phyloP scores from a whole-genome alignment of 2,888 invertebrate genomes.

The Merodon equestris region DNA sequence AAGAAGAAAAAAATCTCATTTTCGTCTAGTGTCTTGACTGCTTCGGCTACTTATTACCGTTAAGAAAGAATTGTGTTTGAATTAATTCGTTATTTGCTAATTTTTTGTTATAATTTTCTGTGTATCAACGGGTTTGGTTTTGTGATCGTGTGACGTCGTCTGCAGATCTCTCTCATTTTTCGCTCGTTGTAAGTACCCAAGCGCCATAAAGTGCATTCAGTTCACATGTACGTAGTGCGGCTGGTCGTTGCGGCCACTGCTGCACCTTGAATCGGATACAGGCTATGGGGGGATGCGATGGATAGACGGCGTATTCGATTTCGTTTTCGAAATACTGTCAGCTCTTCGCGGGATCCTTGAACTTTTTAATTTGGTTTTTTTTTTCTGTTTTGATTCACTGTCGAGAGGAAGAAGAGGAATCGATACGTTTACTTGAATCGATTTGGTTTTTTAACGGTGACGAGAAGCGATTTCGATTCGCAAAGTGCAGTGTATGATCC shows the following conservation, averaged over 20 bases:
- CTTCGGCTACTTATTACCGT: slow-evolving; percentile 23
- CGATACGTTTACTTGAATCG: slow-evolving; percentile 23
- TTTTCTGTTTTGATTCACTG: slow-evolving; percentile 38
- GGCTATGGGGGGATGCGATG: too few relatives aligned
- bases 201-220: slow-evolving; percentile 21
- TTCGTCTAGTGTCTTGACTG: slow-evolving; percentile 14
- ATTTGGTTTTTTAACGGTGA: slow-evolving; percentile 31
- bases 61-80: slow-evolving; percentile 19
- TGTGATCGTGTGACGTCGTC: too few relatives aligned
- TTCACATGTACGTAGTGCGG: too few relatives aligned
- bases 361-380: slow-evolving; percentile 42
- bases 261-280: too few relatives aligned
- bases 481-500: slow-evolving; percentile 22
- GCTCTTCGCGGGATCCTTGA: slow-evolving; percentile 59
- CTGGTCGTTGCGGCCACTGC: too few relatives aligned
- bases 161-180: neutral
- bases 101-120: too few relatives aligned
- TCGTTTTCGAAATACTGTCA: slow-evolving; percentile 10
- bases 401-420: neutral
- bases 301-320: slow-evolving; percentile 6
- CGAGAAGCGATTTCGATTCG: slow-evolving; percentile 23
- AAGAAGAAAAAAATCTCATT: neutral
- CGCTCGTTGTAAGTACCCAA: slow-evolving; percentile 42
- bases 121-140: too few relatives aligned
- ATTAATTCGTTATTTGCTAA: slow-evolving; percentile 7